Base-by-base conservation (phyloP, 2,113 vertebrate species). In the Amphiprion ocellaris region DNA sequence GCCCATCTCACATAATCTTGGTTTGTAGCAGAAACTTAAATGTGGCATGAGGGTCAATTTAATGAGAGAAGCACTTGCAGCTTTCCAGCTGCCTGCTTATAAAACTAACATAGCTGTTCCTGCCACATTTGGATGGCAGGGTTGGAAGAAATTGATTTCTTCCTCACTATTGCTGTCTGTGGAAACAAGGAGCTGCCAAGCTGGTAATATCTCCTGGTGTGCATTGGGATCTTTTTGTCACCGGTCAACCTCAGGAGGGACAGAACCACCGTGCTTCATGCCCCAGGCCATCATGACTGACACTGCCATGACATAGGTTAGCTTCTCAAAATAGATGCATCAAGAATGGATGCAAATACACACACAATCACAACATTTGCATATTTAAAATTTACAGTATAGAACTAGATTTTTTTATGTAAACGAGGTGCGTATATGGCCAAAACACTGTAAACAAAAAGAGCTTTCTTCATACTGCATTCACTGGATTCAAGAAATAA, bases 61-160 rank as follows among this genome's bases (percentile, higher is more conserved):
- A 94, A 93, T 93, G 90, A 93, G 92, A 85, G 75, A 87, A 68
- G 73, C 83, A 81, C 63, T 77, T 5, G 26, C 83, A 75, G 81
- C 76, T 83, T 85, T 66, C 92, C 91, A 93, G 81, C 91, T 84
- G 88, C 82, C 82, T 91, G 87, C 87, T 92, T 86, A 37, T 37
- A 83, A 91, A 87, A 77, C 69, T 46, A 64, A 47, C 79, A 30
- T 79, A 74, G 71, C 76, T 81, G 69, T 74, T 78, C 47, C 82
- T 91, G 89, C 74, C 89, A 91, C 71, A 87, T 84, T 69, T 39
- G 66, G 76, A 73, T 84, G 88, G 87, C 82, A 87, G 79, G 86
- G 71, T 67, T 88, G 80, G 77, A 85, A 61, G 66, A 60, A 80
- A 80, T 83, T 72, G 76, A 86, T 88, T 89, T 87, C 53, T 83